These are phyloP conservation scores for Ophioninae sp. DNA, from an alignment of 2,888 invertebrate genomes.

Conservation along the genomic window DNA sequence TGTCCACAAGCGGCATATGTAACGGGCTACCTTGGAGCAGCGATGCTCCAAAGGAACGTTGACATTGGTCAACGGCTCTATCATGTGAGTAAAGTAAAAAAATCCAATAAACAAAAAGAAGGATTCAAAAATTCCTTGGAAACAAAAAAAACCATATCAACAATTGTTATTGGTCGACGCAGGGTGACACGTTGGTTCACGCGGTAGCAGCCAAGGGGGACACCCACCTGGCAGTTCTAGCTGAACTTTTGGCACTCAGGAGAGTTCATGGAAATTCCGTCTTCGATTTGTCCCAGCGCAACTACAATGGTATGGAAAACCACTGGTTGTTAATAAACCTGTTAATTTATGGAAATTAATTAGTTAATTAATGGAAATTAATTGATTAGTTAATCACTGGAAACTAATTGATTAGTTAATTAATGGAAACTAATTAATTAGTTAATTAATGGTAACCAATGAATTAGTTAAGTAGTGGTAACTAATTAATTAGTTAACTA, in stretches of 20 bases:
- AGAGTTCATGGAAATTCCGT: conserved; percentile 70
- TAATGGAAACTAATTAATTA: no score
- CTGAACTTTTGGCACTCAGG: conserved; percentile 72
- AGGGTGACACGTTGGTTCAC: conserved; percentile 76
- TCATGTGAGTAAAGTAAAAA: conserved; percentile 43
- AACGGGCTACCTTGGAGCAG: conserved; percentile 74
- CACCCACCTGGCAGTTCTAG: conserved; percentile 69
- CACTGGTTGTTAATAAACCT: no score
- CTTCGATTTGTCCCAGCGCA: conserved; percentile 74
- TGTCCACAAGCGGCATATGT: conserved; percentile 73
- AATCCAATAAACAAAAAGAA: neutral
- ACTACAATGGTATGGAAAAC: conserved; percentile 72
- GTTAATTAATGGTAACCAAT: no score
- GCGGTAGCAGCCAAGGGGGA: conserved; percentile 73
- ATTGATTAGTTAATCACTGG: no score
- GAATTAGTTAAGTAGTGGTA: no score
- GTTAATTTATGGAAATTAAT: no score
- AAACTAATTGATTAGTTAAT: no score
- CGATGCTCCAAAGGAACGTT: conserved; percentile 71
- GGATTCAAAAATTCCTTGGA: neutral
- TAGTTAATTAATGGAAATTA: no score
- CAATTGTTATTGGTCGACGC: conserved; percentile 18
- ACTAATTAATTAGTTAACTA: no score
- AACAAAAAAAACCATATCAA: neutral
- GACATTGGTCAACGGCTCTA: conserved; percentile 72